phyloP scores from a whole-genome alignment of 2,113 vertebrate species.

The Heloderma charlesbogerti region DNA sequence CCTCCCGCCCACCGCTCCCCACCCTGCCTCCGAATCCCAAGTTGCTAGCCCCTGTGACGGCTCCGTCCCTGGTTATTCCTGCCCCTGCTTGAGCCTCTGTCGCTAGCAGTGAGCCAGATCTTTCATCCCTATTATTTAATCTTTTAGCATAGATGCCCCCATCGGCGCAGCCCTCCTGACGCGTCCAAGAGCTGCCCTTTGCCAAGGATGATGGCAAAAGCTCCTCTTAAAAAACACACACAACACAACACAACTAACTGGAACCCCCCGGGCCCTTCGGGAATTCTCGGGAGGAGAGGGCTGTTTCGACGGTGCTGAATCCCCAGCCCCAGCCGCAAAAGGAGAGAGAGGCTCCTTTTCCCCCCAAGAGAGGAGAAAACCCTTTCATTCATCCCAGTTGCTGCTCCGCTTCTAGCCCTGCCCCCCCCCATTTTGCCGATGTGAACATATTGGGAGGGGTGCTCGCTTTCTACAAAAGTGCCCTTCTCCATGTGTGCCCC shows the following conservation, averaged over 20 bases:
- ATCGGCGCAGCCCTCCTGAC: accelerated
- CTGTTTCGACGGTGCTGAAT: not conserved
- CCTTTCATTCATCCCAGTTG: not conserved
- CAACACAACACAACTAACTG: no score
- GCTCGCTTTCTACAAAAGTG: not conserved
- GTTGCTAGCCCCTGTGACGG: not conserved
- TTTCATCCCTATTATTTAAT: not conserved
- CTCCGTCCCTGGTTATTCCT: not conserved
- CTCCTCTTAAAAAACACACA: no score
- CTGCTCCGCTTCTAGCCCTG: not conserved
- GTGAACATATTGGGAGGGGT: not conserved
- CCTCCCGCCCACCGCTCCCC: not conserved
- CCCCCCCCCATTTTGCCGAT: no score
- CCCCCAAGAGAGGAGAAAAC: not conserved
- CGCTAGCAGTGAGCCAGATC: no score
- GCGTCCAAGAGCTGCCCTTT: not conserved
- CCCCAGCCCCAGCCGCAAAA: not conserved
- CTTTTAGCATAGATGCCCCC: not conserved
- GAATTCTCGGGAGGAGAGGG: not conserved
- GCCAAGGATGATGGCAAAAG: not conserved
- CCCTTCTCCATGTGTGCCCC: not conserved
- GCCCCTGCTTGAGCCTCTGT: not conserved
- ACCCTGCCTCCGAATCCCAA: not conserved
- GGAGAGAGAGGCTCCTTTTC: not conserved
- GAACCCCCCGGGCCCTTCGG: no score